Evolutionary conservation across 1,140 invertebrate genomes (phyloP).

Genomic region (Maniola jurtina): DNA sequence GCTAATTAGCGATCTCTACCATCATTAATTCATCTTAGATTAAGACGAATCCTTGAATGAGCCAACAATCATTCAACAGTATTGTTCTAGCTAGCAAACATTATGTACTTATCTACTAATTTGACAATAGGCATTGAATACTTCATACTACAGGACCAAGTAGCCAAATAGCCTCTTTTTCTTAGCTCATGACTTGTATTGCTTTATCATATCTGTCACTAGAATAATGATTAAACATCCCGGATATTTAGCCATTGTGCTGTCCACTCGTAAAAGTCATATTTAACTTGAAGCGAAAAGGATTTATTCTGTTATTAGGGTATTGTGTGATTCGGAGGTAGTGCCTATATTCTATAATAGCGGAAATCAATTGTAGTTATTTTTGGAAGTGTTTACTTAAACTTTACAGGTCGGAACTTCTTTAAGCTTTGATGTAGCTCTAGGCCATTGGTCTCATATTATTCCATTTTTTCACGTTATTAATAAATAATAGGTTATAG

Average conservation of each 20-base stretch:
- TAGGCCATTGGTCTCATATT: too few species aligned
- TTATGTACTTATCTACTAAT: slow-evolving; percentile 4
- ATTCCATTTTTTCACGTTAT: too few species aligned
- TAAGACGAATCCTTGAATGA: too few species aligned
- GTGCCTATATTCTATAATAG: not conserved
- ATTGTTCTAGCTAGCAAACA: not conserved
- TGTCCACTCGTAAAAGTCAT: slow-evolving; percentile 8
- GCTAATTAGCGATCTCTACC: too few species aligned
- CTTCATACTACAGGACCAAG: too few species aligned
- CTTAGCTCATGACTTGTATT: too few species aligned
- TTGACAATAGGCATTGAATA: too few species aligned
- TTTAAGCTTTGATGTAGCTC: not conserved
- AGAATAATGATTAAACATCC: not conserved
- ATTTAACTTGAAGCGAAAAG: not conserved
- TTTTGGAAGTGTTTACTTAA: not conserved
- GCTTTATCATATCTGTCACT: not conserved
- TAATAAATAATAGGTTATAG: too few species aligned
- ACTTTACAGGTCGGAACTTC: not conserved
- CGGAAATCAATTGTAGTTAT: not conserved
- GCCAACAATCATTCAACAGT: too few species aligned
- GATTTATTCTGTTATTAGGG: not conserved
- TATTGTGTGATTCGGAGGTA: not conserved
- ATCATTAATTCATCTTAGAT: too few species aligned
- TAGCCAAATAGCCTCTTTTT: too few species aligned
- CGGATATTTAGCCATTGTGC: not conserved